A percentile compares a stretch with the other conserved stretches of the same genome.
Evolutionary conservation across 2,113 vertebrate species (phyloP).

Genomic region (Aramus guarauna): DNA sequence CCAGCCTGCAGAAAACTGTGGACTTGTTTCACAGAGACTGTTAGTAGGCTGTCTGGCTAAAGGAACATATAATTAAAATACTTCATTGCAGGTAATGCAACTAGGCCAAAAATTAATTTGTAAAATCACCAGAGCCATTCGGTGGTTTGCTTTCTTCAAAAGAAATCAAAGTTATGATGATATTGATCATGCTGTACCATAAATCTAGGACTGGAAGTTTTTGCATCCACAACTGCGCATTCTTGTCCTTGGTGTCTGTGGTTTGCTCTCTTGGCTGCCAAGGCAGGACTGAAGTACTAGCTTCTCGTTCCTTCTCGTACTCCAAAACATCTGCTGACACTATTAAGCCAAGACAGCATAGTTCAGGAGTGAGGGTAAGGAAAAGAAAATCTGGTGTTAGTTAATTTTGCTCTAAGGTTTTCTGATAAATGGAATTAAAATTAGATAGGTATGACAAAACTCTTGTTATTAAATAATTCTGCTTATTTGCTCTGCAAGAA

Average conservation of each 20-base stretch:
- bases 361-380: neutral
- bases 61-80: neutral
- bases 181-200: neutral
- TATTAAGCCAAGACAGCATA: neutral
- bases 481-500: neutral
- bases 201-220: neutral
- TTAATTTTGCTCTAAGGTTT: neutral
- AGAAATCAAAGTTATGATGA: neutral
- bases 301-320: neutral
- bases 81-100: neutral
- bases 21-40: neutral
- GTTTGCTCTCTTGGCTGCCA: neutral
- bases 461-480: neutral
- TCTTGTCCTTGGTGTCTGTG: neutral
- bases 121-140: neutral
- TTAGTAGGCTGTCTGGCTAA: neutral
- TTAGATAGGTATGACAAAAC: neutral
- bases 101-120: neutral
- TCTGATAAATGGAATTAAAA: neutral
- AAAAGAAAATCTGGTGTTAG: neutral
- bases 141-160: neutral
- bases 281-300: neutral
- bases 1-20: neutral
- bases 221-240: neutral
- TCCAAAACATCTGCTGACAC: neutral